phyloP scores from a whole-genome alignment of 2,888 invertebrate species.

The Agrochola lychnidis region DNA sequence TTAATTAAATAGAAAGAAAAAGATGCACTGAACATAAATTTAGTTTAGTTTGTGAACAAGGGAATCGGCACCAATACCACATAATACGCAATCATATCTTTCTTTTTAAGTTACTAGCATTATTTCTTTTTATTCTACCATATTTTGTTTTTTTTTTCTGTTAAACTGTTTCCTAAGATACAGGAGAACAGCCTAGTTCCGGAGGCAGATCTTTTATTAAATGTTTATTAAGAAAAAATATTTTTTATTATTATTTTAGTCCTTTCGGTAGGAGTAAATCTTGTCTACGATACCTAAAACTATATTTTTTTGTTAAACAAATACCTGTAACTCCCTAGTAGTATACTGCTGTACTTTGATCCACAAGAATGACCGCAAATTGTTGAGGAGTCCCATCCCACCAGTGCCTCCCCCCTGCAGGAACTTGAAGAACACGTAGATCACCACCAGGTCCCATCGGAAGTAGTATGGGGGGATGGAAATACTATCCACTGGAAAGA shows the following conservation, averaged over 20 bases:
- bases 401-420: conserved; percentile 98
- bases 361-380: conserved; percentile 97
- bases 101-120: not conserved
- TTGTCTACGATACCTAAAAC: not conserved
- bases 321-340: conserved; percentile 96
- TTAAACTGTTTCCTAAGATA: not conserved
- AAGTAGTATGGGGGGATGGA: conserved; percentile 91
- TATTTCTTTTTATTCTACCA: not conserved
- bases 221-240: not conserved
- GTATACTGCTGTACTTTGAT: conserved; percentile 99
- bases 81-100: not conserved
- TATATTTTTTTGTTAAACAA: not conserved
- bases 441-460: conserved; percentile 97
- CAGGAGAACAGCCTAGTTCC: not conserved
- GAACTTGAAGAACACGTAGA: conserved; percentile 97
- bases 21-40: no score
- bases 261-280: not conserved
- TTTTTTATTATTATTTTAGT: not conserved
- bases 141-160: not conserved
- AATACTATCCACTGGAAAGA: conserved; percentile 94
- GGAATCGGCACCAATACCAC: no score
- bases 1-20: no score
- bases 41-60: no score
- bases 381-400: conserved; percentile 97
- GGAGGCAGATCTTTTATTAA: not conserved